Evolutionary conservation across 2,888 invertebrate genomes (phyloP).

Genomic region (Rhorus exstirpatorius): DNA sequence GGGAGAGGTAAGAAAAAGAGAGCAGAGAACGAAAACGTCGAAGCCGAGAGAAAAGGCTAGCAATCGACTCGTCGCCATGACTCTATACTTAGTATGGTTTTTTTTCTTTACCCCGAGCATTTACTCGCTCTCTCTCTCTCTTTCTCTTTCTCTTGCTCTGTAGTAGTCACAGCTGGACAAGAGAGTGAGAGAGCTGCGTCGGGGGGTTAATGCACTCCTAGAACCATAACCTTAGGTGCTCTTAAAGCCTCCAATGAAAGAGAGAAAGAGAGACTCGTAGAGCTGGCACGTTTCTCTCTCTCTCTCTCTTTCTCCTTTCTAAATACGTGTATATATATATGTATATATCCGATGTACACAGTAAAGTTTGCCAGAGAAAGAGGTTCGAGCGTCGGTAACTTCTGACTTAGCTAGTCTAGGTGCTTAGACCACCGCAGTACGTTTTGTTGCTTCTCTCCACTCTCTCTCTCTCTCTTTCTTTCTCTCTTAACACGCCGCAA

Average conservation of each 20-base stretch:
- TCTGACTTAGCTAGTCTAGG: slow-evolving; percentile 59
- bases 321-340: not conserved
- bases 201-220: slow-evolving; percentile 85
- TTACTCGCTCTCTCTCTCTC: slow-evolving; percentile 58
- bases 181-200: slow-evolving; percentile 55
- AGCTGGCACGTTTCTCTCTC: slow-evolving; percentile 39
- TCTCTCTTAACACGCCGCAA: slow-evolving; percentile 52
- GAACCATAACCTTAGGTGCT: slow-evolving; percentile 83
- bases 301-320: slow-evolving; percentile 13
- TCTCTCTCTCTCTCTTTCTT: slow-evolving; percentile 43
- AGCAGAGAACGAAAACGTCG: slow-evolving; percentile 48
- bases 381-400: slow-evolving; percentile 58
- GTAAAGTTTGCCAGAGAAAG: slow-evolving; percentile 57
- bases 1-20: slow-evolving; percentile 26
- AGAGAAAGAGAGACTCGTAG: slow-evolving; percentile 16
- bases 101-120: slow-evolving; percentile 45
- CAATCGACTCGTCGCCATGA: slow-evolving; percentile 55
- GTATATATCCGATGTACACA: slow-evolving; percentile 27
- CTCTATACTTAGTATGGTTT: slow-evolving; percentile 65
- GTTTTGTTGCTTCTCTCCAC: slow-evolving; percentile 48
- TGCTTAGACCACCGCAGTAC: slow-evolving; percentile 41
- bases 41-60: slow-evolving; percentile 57
- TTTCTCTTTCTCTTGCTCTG: slow-evolving; percentile 55
- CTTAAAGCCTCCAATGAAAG: slow-evolving; percentile 52
- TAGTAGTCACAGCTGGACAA: slow-evolving; percentile 19